Evolutionary conservation across 2,113 vertebrate genomes (phyloP).

Genomic region (Grus americana): DNA sequence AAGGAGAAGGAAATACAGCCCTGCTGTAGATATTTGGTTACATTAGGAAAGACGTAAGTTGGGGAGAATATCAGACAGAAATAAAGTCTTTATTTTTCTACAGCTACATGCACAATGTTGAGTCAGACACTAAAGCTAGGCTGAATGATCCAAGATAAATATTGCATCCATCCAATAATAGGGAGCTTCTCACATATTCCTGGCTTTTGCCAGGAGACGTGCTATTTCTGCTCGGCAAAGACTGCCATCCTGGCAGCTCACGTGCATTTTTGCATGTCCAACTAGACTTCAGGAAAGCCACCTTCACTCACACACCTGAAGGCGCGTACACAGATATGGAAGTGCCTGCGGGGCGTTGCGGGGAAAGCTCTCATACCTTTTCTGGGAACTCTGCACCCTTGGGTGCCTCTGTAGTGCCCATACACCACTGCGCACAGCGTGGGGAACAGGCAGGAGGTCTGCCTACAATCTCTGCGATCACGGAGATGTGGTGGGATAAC

Average conservation of each 20-base stretch:
- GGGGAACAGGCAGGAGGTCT: not conserved
- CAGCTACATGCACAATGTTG: not conserved
- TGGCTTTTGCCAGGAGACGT: not conserved
- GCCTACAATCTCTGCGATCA: too few relatives aligned
- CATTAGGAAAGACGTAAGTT: not conserved
- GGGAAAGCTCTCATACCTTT: not conserved
- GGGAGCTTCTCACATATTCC: not conserved
- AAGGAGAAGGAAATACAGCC: not conserved
- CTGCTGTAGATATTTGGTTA: not conserved
- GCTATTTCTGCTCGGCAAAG: not conserved
- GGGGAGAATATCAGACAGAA: not conserved
- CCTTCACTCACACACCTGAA: not conserved
- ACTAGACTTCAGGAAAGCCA: not conserved
- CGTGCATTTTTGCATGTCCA: not conserved
- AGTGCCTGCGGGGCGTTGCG: accelerated
- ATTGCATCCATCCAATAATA: accelerated
- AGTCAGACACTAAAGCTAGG: not conserved
- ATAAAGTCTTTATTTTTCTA: not conserved
- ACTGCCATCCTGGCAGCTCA: not conserved
- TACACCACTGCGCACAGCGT: not conserved
- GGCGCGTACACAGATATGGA: accelerated
- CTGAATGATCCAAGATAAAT: not conserved
- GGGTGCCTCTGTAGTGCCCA: not conserved
- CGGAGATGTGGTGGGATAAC: not conserved
- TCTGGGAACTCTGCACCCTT: not conserved